Evolutionary conservation across 2,888 invertebrate genomes (phyloP).

Genomic region (Hydraecia micacea): DNA sequence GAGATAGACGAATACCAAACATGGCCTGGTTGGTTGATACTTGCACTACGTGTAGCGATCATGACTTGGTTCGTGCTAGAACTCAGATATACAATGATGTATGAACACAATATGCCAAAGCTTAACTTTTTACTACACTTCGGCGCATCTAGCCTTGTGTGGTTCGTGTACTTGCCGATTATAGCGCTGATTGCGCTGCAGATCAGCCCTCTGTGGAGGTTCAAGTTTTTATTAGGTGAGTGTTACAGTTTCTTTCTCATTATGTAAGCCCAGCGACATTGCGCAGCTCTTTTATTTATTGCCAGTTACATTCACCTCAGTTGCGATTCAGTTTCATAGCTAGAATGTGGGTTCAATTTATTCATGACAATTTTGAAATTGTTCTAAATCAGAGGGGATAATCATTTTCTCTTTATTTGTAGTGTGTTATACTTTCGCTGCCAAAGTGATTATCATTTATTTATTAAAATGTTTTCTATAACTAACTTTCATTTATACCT

Average conservation of each 20-base stretch:
- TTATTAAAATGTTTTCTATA: not conserved
- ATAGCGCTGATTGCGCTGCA: conserved; percentile 98
- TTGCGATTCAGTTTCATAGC: conserved; percentile 19
- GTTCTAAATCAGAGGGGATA: not conserved
- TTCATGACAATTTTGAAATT: not conserved
- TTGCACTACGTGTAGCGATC: conserved; percentile 95
- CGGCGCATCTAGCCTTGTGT: conserved; percentile 98
- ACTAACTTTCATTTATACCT: conserved; percentile 7
- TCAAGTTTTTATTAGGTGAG: conserved; percentile 97
- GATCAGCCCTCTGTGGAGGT: conserved; percentile 98
- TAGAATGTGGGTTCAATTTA: conserved; percentile 16
- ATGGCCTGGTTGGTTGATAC: conserved; percentile 98
- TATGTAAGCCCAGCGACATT: conserved; percentile 35
- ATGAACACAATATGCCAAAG: conserved; percentile 91
- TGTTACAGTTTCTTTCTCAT: conserved; percentile 53
- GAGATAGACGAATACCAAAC: conserved; percentile 99
- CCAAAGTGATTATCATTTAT: conserved; percentile 22
- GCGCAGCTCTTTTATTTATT: conserved; percentile 18
- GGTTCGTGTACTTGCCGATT: conserved; percentile 99
- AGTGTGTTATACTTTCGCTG: not conserved
- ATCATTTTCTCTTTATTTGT: not conserved
- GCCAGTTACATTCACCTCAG: conserved; percentile 38
- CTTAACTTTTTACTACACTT: conserved; percentile 98
- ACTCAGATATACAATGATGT: conserved; percentile 89
- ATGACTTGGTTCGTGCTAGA: conserved; percentile 97